These are phyloP conservation scores for Phymastichus coffea DNA, from an alignment of 1,140 invertebrate species.

Conservation along the genomic window DNA sequence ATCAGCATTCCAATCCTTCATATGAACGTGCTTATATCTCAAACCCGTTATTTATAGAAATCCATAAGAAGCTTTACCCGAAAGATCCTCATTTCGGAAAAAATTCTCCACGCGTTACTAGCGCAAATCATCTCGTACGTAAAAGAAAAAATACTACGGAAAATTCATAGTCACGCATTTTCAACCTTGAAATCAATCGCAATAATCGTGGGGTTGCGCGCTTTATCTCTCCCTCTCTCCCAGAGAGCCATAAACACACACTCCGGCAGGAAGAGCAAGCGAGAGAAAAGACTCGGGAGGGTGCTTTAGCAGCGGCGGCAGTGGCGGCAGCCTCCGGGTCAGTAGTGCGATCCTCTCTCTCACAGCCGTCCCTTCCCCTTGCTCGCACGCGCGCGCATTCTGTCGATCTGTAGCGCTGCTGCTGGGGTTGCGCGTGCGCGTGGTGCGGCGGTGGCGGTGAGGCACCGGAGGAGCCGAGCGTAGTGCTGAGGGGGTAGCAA, in stretches of 20 bases:
- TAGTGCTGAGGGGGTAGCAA: too few species aligned
- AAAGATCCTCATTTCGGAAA: too few species aligned
- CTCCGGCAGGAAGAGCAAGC: neutral
- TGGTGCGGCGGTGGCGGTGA: too few species aligned
- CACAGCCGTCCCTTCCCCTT: slow-evolving; percentile 1
- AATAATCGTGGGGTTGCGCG: neutral
- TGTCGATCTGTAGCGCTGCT: neutral
- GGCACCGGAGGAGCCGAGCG: slow-evolving; percentile 45
- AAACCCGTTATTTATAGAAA: too few species aligned
- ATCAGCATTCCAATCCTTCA: too few species aligned
- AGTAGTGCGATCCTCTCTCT: slow-evolving; percentile 11
- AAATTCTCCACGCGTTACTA: too few species aligned
- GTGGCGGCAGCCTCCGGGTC: slow-evolving; percentile 5
- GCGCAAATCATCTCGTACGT: too few species aligned
- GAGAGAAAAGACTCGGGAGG: neutral
- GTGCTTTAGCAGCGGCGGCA: neutral
- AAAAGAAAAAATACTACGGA: too few species aligned
- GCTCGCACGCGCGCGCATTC: neutral
- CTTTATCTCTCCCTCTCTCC: neutral
- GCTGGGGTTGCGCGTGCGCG: slow-evolving; percentile 46
- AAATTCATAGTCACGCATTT: too few species aligned
- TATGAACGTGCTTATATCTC: too few species aligned
- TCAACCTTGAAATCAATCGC: slow-evolving; percentile 12
- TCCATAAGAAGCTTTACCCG: too few species aligned
- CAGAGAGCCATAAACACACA: neutral